Evolutionary conservation across 2,797 vertebrate genomes (phyloP).

Genomic region (Pteronotus mesoamericanus): DNA sequence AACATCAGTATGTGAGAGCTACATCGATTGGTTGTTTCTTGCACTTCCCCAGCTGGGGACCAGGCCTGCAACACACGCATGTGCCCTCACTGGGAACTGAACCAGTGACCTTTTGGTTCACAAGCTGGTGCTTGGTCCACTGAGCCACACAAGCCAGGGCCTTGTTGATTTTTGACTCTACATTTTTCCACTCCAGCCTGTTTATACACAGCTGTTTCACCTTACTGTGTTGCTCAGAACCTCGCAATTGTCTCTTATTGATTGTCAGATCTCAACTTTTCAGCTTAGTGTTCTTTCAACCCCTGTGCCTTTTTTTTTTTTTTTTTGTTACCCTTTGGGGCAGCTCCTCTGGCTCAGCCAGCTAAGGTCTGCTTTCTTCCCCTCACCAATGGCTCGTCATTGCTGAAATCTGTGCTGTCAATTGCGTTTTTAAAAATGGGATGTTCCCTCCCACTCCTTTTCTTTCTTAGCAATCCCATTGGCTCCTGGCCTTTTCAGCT

Average conservation of each 20-base stretch:
- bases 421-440: neutral
- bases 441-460: neutral
- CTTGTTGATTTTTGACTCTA: neutral
- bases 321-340: neutral
- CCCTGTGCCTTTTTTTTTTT: neutral
- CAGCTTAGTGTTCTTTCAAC: neutral
- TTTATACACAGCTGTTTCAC: neutral
- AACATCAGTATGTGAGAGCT: too few species aligned
- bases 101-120: too few species aligned
- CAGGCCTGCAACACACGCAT: too few species aligned
- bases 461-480: neutral
- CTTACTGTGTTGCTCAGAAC: neutral
- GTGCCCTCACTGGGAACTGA: too few species aligned
- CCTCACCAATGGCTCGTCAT: neutral
- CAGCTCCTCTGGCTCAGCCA: neutral
- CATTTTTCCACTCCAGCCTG: neutral
- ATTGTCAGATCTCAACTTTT: neutral
- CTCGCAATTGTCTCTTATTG: neutral
- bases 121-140: too few species aligned
- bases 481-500: neutral
- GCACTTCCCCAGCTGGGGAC: too few species aligned
- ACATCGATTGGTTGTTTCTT: too few species aligned
- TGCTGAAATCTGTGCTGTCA: neutral
- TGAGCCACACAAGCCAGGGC: too few species aligned
- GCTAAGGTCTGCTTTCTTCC: neutral